Evolutionary conservation across 2,797 vertebrate species (phyloP).

Genomic region (Paratrypauchen microcephalus): DNA sequence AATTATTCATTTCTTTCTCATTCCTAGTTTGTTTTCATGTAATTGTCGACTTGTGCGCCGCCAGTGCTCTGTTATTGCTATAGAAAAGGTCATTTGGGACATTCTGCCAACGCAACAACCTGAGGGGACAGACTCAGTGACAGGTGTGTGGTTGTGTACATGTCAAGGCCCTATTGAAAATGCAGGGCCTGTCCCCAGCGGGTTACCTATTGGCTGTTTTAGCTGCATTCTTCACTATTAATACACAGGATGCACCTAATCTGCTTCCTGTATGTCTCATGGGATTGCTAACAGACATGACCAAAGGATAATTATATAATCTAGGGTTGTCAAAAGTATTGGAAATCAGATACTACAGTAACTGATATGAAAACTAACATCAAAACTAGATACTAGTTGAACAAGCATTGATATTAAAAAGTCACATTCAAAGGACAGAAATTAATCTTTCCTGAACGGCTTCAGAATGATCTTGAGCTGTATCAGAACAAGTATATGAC

Average conservation of each 20-base stretch:
- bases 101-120: constrained; percentile 28
- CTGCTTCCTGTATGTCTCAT: constrained; percentile 26
- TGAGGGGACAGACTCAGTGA: constrained; percentile 23
- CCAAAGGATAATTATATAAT: constrained; percentile 6
- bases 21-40: constrained; percentile 13
- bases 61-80: constrained; percentile 10
- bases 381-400: no score
- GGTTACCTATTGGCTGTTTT: constrained; percentile 34
- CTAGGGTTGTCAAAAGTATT: not conserved
- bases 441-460: no score
- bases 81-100: constrained; percentile 54
- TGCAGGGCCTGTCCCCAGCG: constrained; percentile 41
- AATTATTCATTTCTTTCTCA: not conserved
- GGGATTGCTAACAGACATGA: not conserved
- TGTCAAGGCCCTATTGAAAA: constrained; percentile 41
- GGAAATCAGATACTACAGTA: no score
- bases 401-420: no score
- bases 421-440: no score
- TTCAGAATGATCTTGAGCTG: no score
- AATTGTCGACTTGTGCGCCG: not conserved
- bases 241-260: constrained; percentile 35
- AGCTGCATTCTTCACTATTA: constrained; percentile 30
- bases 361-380: no score
- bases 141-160: constrained; percentile 24
- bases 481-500: no score